phyloP scores from a whole-genome alignment of 2,113 vertebrate genomes.

The Sula dactylatra region DNA sequence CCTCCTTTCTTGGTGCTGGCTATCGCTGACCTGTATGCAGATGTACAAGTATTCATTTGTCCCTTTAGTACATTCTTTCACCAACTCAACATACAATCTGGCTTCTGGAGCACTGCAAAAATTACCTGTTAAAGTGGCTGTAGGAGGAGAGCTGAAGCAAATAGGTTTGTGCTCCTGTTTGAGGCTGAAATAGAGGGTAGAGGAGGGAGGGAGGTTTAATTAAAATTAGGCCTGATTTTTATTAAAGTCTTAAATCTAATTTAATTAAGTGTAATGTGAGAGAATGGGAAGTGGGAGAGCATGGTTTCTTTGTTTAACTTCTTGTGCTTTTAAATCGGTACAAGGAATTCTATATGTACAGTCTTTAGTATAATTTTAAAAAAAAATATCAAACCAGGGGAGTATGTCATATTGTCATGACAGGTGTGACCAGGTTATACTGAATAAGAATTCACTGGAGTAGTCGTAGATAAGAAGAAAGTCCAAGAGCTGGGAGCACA shows the following conservation, averaged over 20 bases:
- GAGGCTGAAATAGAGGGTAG: background rate
- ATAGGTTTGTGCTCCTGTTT: background rate
- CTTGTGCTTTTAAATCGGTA: background rate
- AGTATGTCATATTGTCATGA: background rate
- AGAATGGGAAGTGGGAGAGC: background rate
- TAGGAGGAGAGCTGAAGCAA: background rate
- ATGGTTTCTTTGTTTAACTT: background rate
- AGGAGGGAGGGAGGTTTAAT: background rate
- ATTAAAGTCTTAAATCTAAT: background rate
- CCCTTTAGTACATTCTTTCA: background rate
- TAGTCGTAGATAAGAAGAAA: background rate
- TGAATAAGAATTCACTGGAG: background rate
- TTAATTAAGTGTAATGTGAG: background rate
- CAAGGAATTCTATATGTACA: background rate
- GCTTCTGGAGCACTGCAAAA: background rate
- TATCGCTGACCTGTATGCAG: background rate
- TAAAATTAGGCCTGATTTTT: background rate
- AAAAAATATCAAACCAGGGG: background rate
- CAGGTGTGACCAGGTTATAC: background rate
- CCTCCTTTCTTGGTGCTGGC: background rate
- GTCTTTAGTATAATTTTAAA: background rate
- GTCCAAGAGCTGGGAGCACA: background rate
- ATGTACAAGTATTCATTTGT: background rate
- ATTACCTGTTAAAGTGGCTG: background rate
- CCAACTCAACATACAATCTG: background rate